Evolutionary conservation across 1,140 invertebrate genomes (phyloP).

Genomic region (Danaus melanippus): DNA sequence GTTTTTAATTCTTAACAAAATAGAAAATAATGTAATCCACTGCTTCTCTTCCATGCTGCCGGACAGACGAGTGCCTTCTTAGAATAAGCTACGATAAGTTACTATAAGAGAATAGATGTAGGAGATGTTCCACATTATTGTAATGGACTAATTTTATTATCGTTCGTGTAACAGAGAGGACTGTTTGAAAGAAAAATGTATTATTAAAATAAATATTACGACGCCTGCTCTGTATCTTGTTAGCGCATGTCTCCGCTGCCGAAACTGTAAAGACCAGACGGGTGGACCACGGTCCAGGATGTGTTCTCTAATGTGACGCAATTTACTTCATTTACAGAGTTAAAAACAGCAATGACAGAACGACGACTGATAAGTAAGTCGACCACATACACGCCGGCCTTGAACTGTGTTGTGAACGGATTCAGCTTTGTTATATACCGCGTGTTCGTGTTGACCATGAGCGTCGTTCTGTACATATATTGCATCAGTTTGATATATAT

Average conservation of each 20-base stretch:
- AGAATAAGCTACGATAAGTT: not conserved
- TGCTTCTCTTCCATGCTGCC: constrained; percentile 26
- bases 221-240: not conserved
- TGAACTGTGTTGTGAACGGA: constrained; percentile 3
- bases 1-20: too few relatives aligned
- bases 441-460: constrained; percentile 22
- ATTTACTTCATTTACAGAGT: constrained; percentile 52
- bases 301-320: constrained; percentile 2
- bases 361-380: constrained; percentile 60
- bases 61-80: constrained; percentile 28
- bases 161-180: too few relatives aligned
- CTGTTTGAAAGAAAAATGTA: too few relatives aligned
- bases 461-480: constrained; percentile 54
- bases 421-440: constrained; percentile 17
- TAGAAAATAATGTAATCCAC: constrained; percentile 14
- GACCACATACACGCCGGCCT: not conserved
- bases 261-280: constrained; percentile 16
- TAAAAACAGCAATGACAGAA: constrained; percentile 54
- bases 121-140: too few relatives aligned
- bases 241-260: constrained; percentile 16
- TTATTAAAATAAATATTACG: not conserved
- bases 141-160: too few relatives aligned
- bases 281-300: not conserved
- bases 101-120: too few relatives aligned
- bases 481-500: not conserved